Evolutionary conservation across 2,888 invertebrate species (phyloP), one percentile per base, ranked within the genome.

Genomic region (Clusia tigrina): DNA sequence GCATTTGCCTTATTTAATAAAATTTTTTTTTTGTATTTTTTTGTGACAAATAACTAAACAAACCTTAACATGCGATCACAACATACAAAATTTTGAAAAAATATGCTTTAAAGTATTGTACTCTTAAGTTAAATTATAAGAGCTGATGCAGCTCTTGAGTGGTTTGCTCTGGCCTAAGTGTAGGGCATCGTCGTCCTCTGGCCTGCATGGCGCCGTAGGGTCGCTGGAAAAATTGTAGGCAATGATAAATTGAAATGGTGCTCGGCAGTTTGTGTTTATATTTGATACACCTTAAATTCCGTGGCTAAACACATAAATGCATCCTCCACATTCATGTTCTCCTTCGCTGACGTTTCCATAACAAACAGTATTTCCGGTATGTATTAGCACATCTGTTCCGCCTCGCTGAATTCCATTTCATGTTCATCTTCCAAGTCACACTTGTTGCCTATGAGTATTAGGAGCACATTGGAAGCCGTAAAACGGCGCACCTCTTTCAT

Each of bases 401-500:
- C 95, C 82, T 96, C 96, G 69, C 91, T 91, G 46, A 89, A 88
- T 74, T 94, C 91, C 1, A 96, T 94, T 83, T 94, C 94, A 59
- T 95, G 85, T 70, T 92, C 88, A 23, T 88, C 89, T 63, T 89
- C 91, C 73, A 95, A 83, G 82, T 96, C 96, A 82, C 93, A 92
- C 84, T 96, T 96, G 78, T 96, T 96, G 9, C 97, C 98, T 67
- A 98, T 93, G 70, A 98, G 85, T 48, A 96, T 90, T 67, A 97
- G 89, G 67, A 96, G 89, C 26, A 96, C 95, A 81, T 94, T 93
- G 25, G 93, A 93, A 20, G 96, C 95, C 58, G 98, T 95, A 80
- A 97, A 98, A 78, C 93, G 89, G 71, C 95, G 87, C 1, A 98
- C 94, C 86, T 98, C 98, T 79, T 97, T 97, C 69, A 98, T 91